Evolutionary conservation across 2,797 vertebrate genomes (phyloP).

Genomic region (Clarias laeviceps): DNA sequence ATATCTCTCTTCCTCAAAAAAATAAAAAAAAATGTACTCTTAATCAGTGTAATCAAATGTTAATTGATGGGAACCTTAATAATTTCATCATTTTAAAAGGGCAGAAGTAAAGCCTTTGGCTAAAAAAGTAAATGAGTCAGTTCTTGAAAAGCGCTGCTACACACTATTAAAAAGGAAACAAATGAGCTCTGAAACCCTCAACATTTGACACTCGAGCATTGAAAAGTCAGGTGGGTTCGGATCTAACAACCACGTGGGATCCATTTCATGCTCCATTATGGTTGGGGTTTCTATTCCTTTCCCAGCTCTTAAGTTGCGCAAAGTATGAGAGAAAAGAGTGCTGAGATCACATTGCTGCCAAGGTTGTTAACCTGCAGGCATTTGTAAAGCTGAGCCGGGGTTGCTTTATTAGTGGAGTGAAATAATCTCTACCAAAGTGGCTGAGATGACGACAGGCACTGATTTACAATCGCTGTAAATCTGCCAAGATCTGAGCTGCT

Average conservation of each 20-base stretch:
- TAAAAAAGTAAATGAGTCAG: constrained; percentile 35
- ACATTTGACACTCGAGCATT: constrained; percentile 47
- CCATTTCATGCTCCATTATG: constrained; percentile 53
- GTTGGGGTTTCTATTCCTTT: constrained; percentile 51
- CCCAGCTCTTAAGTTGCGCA: constrained; percentile 42
- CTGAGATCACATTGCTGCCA: constrained; percentile 56
- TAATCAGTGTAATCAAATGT: not conserved
- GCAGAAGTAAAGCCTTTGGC: constrained; percentile 12
- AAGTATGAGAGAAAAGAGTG: constrained; percentile 44
- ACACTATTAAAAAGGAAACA: constrained; percentile 56
- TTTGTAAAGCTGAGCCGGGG: constrained; percentile 61
- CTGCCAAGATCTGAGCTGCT: constrained; percentile 55
- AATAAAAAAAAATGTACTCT: not conserved
- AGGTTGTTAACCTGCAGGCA: constrained; percentile 63
- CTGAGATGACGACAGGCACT: constrained; percentile 45
- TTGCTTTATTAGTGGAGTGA: constrained; percentile 58
- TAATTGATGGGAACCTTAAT: constrained; percentile 19
- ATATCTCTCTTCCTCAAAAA: not conserved
- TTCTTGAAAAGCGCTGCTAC: constrained; percentile 31
- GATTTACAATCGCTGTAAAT: constrained; percentile 59
- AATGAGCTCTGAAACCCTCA: constrained; percentile 48
- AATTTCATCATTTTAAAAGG: constrained; percentile 29
- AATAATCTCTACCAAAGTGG: constrained; percentile 61
- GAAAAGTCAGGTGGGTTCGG: constrained; percentile 53
- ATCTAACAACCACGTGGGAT: constrained; percentile 54